Evolutionary conservation across 2,888 invertebrate genomes (phyloP).

Genomic region (Platerodrilus igneus): DNA sequence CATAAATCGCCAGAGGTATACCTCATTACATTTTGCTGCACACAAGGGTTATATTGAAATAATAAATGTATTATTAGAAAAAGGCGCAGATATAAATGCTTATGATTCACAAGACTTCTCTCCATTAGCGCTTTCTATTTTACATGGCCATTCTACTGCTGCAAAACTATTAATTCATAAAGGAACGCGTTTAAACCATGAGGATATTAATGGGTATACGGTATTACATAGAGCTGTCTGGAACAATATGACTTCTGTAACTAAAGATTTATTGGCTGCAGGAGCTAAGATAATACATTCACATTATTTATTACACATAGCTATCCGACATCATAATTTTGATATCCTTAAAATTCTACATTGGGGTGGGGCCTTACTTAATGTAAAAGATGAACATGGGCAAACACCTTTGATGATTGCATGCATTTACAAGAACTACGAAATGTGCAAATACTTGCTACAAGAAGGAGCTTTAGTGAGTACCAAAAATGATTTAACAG

Average conservation of each 20-base stretch:
- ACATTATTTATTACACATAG: slow-evolving; percentile 65
- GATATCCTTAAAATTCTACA: slow-evolving; percentile 56
- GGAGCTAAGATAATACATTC: slow-evolving; percentile 69
- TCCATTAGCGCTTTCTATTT: slow-evolving; percentile 48
- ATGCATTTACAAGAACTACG: slow-evolving; percentile 39
- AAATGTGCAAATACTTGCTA: slow-evolving; percentile 53
- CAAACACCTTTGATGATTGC: slow-evolving; percentile 66
- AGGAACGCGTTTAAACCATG: slow-evolving; percentile 62
- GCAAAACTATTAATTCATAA: slow-evolving; percentile 51
- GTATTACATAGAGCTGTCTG: slow-evolving; percentile 69
- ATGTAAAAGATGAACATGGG: slow-evolving; percentile 61
- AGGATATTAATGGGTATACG: slow-evolving; percentile 66
- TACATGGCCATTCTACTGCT: slow-evolving; percentile 44
- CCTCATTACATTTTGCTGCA: slow-evolving; percentile 46
- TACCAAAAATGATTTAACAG: slow-evolving; percentile 40
- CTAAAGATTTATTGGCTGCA: slow-evolving; percentile 55
- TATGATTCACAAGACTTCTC: slow-evolving; percentile 49
- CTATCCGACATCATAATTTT: slow-evolving; percentile 59
- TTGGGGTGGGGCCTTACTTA: slow-evolving; percentile 56
- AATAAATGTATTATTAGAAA: slow-evolving; percentile 40
- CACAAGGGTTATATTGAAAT: slow-evolving; percentile 27
- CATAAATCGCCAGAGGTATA: slow-evolving; percentile 33
- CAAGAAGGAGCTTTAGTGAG: slow-evolving; percentile 47
- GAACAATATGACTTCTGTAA: slow-evolving; percentile 56
- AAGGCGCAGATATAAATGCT: slow-evolving; percentile 42